Base-by-base conservation (phyloP, 2,888 invertebrate species). In the Caprella mutica region DNA sequence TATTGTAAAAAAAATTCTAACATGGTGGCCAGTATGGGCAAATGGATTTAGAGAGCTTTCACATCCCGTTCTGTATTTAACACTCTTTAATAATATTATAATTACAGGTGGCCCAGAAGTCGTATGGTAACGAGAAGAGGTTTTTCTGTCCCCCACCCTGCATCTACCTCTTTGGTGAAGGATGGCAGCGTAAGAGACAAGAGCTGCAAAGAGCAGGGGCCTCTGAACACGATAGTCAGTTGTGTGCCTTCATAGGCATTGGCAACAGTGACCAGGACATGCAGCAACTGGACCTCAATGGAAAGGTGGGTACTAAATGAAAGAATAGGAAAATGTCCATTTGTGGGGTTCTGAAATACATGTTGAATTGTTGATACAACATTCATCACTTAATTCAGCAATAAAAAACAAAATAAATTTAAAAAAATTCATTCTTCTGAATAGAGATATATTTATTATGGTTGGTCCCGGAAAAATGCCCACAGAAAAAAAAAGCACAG, bases 91-190 rank as follows among this genome's bases (percentile, higher is more conserved):
- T 17, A 40, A 3, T 19, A 21, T 51, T 19, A n/a, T 42, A 30
- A 2, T 33, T 21, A 21, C 39, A 58, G 58, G 65, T 67, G 42
- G 98, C 98, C 30, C 98, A 99, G 75, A 99, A 99, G 72, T 97
- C 96, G 0, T 98, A 98, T 72, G 98, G 98, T 66, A 98, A 97
- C 73, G 98, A 99, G 72, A 99, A 99, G 74, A 80, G 98, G 65
- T 98, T 99, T 77, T 98, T 98, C 77, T 98, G 97, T 69, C 98
- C 98, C 1, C 98, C 98, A 1, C 98, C 98, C 0, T 98, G 97
- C 74, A 94, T 99, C 70, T 98, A 98, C 74, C 77, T 98, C 65
- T 89, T 89, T 70, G 97, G 97, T n/a, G 92, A 90, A 68, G 98
- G 97, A 14, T 98, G 98, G 98, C 81, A 92, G 71, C 81, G 90